Evolutionary conservation across 2,113 vertebrate species (phyloP).

Genomic region (Nannospalax galili): DNA sequence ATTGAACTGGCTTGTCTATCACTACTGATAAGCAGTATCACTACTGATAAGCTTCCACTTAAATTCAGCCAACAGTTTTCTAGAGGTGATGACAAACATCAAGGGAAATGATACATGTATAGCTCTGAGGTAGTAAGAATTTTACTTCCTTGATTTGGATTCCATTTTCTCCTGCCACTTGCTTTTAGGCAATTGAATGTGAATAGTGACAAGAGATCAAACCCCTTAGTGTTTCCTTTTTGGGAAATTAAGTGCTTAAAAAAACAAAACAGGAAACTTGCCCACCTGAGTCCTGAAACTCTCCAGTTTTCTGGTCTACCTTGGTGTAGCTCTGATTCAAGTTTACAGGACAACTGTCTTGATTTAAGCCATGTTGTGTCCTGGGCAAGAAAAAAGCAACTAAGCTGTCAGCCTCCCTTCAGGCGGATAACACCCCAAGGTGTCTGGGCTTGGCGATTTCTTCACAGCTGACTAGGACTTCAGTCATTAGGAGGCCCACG

Average conservation of each 20-base stretch:
- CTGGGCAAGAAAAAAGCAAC: constrained; percentile 59
- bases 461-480: constrained; percentile 61
- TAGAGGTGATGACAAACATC: constrained; percentile 3
- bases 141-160: constrained; percentile 50
- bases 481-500: constrained; percentile 56
- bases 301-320: constrained; percentile 63
- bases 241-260: constrained; percentile 74
- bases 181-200: constrained; percentile 65
- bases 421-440: constrained; percentile 44
- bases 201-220: constrained; percentile 69
- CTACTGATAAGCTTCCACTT: constrained; percentile 75
- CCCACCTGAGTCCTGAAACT: constrained; percentile 71
- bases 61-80: constrained; percentile 65
- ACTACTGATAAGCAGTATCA: constrained; percentile 74
- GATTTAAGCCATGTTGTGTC: constrained; percentile 69
- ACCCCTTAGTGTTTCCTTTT: constrained; percentile 75
- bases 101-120: not conserved
- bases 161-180: constrained; percentile 73
- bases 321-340: constrained; percentile 49
- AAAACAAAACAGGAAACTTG: constrained; percentile 15
- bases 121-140: constrained; percentile 51
- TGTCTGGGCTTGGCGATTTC: constrained; percentile 45
- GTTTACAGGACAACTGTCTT: constrained; percentile 67
- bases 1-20: constrained; percentile 79
- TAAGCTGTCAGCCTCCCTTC: constrained; percentile 60